Evolutionary conservation across 2,888 invertebrate species (phyloP), one percentile per base, ranked within the genome.

Genomic region (Aleiodes leptofemur): DNA sequence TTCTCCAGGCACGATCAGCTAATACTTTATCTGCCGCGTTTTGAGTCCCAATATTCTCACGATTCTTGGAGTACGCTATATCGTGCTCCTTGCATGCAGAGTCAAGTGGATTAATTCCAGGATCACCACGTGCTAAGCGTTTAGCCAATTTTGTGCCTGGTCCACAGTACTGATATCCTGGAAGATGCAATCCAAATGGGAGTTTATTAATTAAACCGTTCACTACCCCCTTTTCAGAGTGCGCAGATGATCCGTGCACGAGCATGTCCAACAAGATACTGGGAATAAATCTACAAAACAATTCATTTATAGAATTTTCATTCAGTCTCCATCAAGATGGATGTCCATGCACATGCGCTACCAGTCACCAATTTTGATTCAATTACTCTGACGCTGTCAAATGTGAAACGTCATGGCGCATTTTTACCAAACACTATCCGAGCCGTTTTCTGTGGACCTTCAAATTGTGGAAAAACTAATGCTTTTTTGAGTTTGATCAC

Each of bases 11-110:
- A 14, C 56, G 76, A 11, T 82, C 73, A 4, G 77, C 77, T 8
- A 81, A 72, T 8, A 14, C 55, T 16, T 55, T 55, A 55, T 14
- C 55, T 6, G 79, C 79, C 11, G 51, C 66, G 56, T 72, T 34
- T n/a, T 79, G 74, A 13, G 59, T 71, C 23, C 38, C 61, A 11
- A 78, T n/a, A 64, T 76, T 73, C 14, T 78, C 72, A 8, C 77
- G 79, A 68, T 77, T 76, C 23, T 76, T 48, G 11, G 76, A 74
- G 57, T 88, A 87, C 3, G 83, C 83, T 55, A 87, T 86, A 78
- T 87, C 87, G 80, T 86, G 87, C n/a, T 83, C 74, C 75, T 84
- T 85, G 74, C 86, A 86, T 14, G 84, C 85, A 23, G 64, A 73
- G 80, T 88, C 88, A 51, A 87, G 76, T 4, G 75, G 73, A 81